Percentiles rank a stretch among this genome's conserved stretches.
Conservation (phyloP, 2,113 vertebrate genomes). For the Boulengeromyrus knoepffleri region DNA sequence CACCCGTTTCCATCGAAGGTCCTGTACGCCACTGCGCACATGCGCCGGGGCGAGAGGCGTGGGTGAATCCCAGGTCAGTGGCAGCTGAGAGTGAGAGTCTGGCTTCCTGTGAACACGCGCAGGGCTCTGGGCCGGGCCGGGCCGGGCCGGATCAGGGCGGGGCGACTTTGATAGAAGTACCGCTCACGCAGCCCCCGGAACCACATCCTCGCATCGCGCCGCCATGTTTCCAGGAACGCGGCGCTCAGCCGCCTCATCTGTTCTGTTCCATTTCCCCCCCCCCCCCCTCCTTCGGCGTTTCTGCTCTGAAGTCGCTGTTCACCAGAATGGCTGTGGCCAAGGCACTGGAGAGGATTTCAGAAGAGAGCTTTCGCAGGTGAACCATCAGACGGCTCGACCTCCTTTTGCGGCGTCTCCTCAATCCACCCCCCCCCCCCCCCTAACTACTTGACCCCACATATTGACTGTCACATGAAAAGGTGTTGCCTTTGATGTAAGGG, state of each 20-base stretch:
- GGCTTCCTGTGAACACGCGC: neutral
- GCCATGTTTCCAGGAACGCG: conserved; percentile 24
- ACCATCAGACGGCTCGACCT: conserved; percentile 13
- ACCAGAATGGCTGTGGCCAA: conserved; percentile 96
- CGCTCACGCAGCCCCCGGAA: neutral
- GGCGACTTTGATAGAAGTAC: neutral
- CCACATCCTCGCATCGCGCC: conserved; percentile 30
- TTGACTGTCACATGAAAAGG: neutral
- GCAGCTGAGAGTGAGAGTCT: neutral
- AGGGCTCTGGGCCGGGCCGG: neutral
- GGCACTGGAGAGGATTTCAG: conserved; percentile 87
- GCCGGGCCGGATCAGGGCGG: neutral
- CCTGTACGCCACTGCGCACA: neutral
- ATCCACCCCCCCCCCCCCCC: neutral
- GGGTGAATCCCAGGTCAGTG: neutral
- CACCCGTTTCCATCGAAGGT: neutral
- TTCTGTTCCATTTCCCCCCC: conserved; percentile 32
- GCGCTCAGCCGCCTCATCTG: neutral
- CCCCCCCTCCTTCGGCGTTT: conserved; percentile 22
- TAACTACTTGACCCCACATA: neutral
- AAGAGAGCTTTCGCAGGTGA: conserved; percentile 76
- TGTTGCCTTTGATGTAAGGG: neutral
- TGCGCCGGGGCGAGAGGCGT: neutral
- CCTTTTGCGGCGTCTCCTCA: neutral
- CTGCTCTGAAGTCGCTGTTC: conserved; percentile 77